Conservation (phyloP, 2,888 invertebrate species). For the Tetranychus truncatus region DNA sequence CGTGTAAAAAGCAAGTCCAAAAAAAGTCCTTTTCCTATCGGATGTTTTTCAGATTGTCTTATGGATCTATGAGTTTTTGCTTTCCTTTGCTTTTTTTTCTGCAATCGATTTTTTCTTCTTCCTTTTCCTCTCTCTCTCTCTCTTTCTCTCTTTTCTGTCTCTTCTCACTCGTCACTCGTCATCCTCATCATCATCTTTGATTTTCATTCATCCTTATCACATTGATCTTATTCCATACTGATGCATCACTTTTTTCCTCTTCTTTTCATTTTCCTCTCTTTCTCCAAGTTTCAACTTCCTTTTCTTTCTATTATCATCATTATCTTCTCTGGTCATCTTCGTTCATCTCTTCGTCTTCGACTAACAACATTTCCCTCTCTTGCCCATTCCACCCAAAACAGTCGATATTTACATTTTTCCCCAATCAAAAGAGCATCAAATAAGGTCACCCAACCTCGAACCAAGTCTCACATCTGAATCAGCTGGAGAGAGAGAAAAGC, state of each 20-base stretch:
- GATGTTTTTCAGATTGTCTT: background rate
- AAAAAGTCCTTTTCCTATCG: background rate
- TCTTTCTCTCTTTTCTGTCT: too few species aligned
- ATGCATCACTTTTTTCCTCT: background rate
- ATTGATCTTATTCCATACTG: background rate
- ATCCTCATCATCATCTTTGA: background rate
- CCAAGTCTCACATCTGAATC: too few species aligned
- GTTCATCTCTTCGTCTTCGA: background rate
- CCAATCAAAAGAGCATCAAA: too few species aligned
- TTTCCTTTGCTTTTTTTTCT: constrained; percentile 5
- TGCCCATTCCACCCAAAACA: background rate
- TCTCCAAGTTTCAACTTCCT: background rate
- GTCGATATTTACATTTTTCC: too few species aligned
- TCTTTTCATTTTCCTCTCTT: background rate
- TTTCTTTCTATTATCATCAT: background rate
- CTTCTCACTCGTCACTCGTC: too few species aligned
- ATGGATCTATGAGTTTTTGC: constrained; percentile 8
- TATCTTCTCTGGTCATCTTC: background rate
- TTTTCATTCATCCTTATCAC: background rate
- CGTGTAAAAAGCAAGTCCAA: background rate
- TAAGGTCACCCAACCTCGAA: too few species aligned
- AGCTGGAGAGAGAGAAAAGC: too few species aligned
- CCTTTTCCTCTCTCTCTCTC: background rate
- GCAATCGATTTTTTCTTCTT: background rate
- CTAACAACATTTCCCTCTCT: background rate